Evolutionary conservation across 2,113 vertebrate genomes (phyloP), one percentile per base, ranked within the genome.

Genomic region (Chaetorhynchus papuensis): DNA sequence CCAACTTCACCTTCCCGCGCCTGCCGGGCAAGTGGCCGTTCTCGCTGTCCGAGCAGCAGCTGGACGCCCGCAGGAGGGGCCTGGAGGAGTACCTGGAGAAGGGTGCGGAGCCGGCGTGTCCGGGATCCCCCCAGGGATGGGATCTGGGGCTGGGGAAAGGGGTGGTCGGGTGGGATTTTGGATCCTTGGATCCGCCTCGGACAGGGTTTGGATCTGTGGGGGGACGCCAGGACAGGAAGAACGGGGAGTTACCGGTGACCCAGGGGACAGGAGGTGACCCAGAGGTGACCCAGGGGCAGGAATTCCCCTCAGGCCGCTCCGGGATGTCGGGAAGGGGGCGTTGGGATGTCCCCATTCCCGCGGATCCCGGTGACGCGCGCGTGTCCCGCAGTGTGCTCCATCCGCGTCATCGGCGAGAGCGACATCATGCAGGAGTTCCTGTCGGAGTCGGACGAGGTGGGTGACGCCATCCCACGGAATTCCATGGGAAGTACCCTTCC

Each of bases 371-470:
- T 45, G 49, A 11, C 49, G 3, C 12, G 23, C 13, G 37, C 60
- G 57, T 88, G 61, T 96, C 83, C 83, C 15, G 0, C 97, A 99
- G 99, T 99, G 24, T 99, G 99, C 78, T 99, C 99, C 16, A 99
- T 99, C 71, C 98, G 99, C 21, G 98, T 99, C 66, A 99, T 99
- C 10, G 99, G 99, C 13, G 99, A 99, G 97, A 99, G 99, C 31
- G 99, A 99, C 97, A 98, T 99, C 98, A 99, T 99, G 99, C 99
- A 99, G 93, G 99, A 99, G 78, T 99, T 99, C 97, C 98, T 99
- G 19, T 99, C 99, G 1, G 99, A 99, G 96, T 99, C 99, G 2
- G 99, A 99, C 17, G 99, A 99, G 98, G 99, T 99, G 97, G 72
- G 77, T 82, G 44, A 0, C 6, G 7, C 3, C 35, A 3, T 11